Base-by-base conservation (phyloP, 2,113 vertebrate genomes). In the Thomomys bottae region DNA sequence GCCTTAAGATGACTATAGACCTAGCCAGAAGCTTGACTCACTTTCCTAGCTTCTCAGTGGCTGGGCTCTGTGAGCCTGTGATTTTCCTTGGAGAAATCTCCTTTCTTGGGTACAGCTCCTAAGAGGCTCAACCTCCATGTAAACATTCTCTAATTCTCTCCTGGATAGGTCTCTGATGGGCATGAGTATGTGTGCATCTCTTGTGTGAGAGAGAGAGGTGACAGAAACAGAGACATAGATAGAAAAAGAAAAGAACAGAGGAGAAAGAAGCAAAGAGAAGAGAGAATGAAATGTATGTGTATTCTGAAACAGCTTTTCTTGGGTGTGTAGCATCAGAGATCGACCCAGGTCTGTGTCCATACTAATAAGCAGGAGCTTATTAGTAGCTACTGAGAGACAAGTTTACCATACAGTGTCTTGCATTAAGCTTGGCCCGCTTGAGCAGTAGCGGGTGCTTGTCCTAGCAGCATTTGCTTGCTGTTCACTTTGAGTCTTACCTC, bases 11-110 rank as follows among this genome's bases (percentile, higher is more conserved):
- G 87, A 66, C 75, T 70, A 10, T 49, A 79, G 57, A 18, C 61
- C 42, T 73, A 18, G 59, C 84, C 77, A 80, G n/a, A 11, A 67
- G 80, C 42, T 92, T 80, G 36, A 90, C 91, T 94, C 72, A 83
- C 17, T 83, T 81, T 87, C 54, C 83, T 93, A 79, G 36, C 54
- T 61, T 86, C 71, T 68, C 32, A 28, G 54, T 68, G 36, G 34
- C 79, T 92, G 64, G 18, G 28, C 84, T 93, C 78, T 64, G 1
- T 83, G 68, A 94, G 61, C 38, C 67, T 85, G 30, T 71, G 66
- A 61, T 68, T 91, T 89, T 54, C 71, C 54, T 70, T 70, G 28
- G 79, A 95, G 81, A 84, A 84, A 1, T 90, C 24, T 88, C 40
- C 66, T 87, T 89, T 77, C 30, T 93, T 88, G 54, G 86, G 34